phyloP scores from a whole-genome alignment of 2,797 vertebrate genomes.

The Delichon dasypus region DNA sequence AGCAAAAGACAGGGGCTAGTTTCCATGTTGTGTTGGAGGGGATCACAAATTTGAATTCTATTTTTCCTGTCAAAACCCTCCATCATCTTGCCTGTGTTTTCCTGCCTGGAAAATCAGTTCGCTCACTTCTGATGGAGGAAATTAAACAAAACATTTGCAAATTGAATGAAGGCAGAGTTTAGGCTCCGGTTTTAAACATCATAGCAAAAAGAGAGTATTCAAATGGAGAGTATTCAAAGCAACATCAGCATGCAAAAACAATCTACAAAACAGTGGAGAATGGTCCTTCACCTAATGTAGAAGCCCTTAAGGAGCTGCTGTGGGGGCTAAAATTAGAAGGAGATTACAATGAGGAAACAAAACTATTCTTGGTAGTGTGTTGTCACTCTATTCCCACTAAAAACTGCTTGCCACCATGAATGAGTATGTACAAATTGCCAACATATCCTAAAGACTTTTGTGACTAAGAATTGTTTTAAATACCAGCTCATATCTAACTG shows the following conservation, averaged over 20 bases:
- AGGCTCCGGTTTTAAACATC: background rate
- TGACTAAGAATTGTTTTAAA: background rate
- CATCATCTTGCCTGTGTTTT: background rate
- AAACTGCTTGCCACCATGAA: background rate
- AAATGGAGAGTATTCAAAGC: background rate
- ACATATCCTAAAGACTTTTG: background rate
- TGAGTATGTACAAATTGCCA: background rate
- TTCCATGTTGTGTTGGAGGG: background rate
- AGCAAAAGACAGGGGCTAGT: background rate
- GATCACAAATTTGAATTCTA: background rate
- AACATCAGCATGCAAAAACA: background rate
- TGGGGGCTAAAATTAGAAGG: background rate
- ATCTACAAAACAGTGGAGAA: background rate
- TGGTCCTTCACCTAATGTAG: background rate
- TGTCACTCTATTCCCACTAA: fast-evolving
- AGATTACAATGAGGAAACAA: background rate
- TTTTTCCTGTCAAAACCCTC: fast-evolving
- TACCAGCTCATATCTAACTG: background rate
- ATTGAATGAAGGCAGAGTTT: background rate
- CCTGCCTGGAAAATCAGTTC: background rate
- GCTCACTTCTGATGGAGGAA: background rate
- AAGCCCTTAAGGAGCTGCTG: background rate
- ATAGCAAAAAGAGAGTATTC: background rate
- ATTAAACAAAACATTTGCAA: background rate
- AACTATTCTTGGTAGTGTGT: background rate